Base-by-base conservation (phyloP, 1,140 invertebrate genomes). In the Camponotus pennsylvanicus region DNA sequence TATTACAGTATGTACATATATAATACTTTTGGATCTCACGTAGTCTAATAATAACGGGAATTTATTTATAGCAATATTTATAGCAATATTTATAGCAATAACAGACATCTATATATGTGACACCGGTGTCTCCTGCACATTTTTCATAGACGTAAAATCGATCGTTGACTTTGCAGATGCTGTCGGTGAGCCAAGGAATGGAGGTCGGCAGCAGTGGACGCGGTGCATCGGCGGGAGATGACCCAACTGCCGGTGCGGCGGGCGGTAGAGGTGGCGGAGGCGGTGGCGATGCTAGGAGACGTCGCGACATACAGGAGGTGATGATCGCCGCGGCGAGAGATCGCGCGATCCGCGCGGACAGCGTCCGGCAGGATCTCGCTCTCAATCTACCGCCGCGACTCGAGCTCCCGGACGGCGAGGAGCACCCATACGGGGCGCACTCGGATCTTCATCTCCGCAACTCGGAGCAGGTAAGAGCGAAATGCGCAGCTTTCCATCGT, bases 381-480 rank as follows among this genome's bases (percentile, higher is more conserved):
- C 94, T 97, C 90, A 96, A 97, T 91, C 94, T 97, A 88, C 97
- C 97, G 79, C 97, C 97, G 80, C 96, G 96, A 88, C 96, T 97
- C 88, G 95, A 96, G 80, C 95, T 97, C 91, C 97, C 97, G 40
- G 97, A 97, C 93, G 97, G 97, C 70, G 97, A 97, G 92, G 97
- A 97, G 88, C 95, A 96, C 45, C 96, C 96, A n/a, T 97, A 96
- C 90, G 95, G 95, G 73, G 95, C 95, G 88, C 96, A 96, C 83
- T 95, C 96, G 84, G 95, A 96, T 88, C 94, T 97, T 85, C 96
- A 97, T 87, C 95, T 97, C 92, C 95, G 96, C 80, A 96, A 96
- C 93, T 95, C 95, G 78, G 96, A 97, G 91, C 96, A 97, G 96
- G 96, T 96, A 92, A 92, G 78, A 76, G 69, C 37, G 6, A 37